Evolutionary conservation across 2,888 invertebrate species (phyloP), one percentile per base, ranked within the genome.

Genomic region (Drosophila neonasuta): DNA sequence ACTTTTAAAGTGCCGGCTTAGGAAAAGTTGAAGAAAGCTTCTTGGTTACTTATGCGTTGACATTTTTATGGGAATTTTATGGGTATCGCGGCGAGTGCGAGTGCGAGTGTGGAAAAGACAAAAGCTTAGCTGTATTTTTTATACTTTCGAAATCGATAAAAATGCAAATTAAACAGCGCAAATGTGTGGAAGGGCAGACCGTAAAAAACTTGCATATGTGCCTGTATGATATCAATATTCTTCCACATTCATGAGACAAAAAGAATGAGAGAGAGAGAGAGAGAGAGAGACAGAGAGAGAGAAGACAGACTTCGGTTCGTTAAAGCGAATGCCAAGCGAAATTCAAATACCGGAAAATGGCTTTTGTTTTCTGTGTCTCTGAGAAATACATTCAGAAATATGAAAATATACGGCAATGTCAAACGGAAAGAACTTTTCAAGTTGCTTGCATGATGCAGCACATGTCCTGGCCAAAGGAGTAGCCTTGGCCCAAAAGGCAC

Each of bases 151-250:
- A 84, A 85, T 85, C 84, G 80, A 85, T 85, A 87, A 87, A 85
- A 87, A 85, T 85, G 86, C 86, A 87, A 87, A 85, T 85, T 87
- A 87, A 87, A 83, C 74, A 74, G 72, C 72, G 61, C 54, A 62
- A 77, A 81, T 69, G 66, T 68, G 71, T 68, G 65, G 57, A 45
- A 20, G 61, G 56, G 49, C 55, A 45, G 41, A 44, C 36, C 36
- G 29, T 55, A 58, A 62, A 62, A 58, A 62, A 44, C 59, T 71
- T 66, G 34, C 65, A 71, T 71, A 49, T 78, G 63, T 50, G 54
- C 17, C 13, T 29, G 15, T 32, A 39, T 11, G 55, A 34, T 41
- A 9, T 7, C 59, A 36, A 15, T 17, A 55, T 55, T 48, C 65
- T 32, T 59, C 39, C 15, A 41, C 34, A 34, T 10, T 11, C 34